Conservation (phyloP, 2,797 vertebrate genomes). For the Brachyrhaphis roseni region DNA sequence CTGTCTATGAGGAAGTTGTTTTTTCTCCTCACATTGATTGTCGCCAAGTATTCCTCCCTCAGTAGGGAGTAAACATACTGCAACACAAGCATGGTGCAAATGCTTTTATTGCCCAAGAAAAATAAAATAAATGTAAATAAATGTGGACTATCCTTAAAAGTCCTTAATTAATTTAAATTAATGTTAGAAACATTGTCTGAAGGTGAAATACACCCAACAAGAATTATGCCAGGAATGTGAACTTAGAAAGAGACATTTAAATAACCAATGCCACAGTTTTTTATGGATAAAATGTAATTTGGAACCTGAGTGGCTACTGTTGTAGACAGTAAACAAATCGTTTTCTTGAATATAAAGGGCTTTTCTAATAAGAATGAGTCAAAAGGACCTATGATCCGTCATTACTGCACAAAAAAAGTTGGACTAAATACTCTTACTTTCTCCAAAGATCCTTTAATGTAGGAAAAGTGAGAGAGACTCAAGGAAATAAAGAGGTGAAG, state of each 20-base stretch:
- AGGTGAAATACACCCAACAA: neutral
- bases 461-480: neutral
- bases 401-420: neutral
- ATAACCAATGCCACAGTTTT: neutral
- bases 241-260: neutral
- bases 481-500: neutral
- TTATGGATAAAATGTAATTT: neutral
- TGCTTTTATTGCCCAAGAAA: neutral
- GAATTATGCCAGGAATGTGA: neutral
- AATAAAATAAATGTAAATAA: neutral
- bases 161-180: neutral
- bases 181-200: neutral
- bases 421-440: neutral
- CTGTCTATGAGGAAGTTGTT: conserved; percentile 89
- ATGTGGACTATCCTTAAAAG: neutral
- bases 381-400: neutral
- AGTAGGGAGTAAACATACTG: conserved; percentile 88
- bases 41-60: conserved; percentile 86
- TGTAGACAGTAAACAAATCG: neutral
- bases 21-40: conserved; percentile 86
- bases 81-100: conserved; percentile 36
- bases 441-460: neutral
- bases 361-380: neutral
- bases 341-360: neutral
- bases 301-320: neutral